Conservation (phyloP, 1,140 invertebrate genomes). For the Apocrypta bakeri region DNA sequence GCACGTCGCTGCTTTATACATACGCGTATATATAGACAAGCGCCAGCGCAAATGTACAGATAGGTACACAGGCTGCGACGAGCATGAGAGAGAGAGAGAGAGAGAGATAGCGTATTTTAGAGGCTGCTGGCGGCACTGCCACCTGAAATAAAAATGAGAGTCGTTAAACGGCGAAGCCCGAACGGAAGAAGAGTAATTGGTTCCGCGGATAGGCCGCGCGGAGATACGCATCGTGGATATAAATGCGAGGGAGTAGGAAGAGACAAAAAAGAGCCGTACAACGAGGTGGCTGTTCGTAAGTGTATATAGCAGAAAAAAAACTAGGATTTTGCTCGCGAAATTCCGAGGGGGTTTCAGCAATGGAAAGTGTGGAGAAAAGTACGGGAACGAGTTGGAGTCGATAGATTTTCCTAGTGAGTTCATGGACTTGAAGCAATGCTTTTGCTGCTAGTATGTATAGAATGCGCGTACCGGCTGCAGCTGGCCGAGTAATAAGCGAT, state of each 20-base stretch:
- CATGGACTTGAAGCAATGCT: slow-evolving; percentile 54
- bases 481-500: slow-evolving; percentile 65
- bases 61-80: neutral
- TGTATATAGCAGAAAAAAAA: neutral
- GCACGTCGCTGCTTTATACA: slow-evolving; percentile 31
- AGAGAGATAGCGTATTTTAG: slow-evolving; percentile 24
- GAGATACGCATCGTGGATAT: slow-evolving; percentile 24
- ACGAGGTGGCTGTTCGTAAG: neutral
- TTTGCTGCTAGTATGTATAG: neutral
- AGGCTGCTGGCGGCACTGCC: neutral
- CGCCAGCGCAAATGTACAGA: neutral
- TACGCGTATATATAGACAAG: neutral
- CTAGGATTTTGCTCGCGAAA: slow-evolving; percentile 45
- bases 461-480: slow-evolving; percentile 48
- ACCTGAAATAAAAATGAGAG: slow-evolving; percentile 50
- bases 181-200: slow-evolving; percentile 46
- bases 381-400: neutral
- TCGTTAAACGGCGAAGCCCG: slow-evolving; percentile 38
- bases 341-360: neutral
- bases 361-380: neutral
- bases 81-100: neutral
- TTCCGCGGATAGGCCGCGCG: slow-evolving; percentile 23
- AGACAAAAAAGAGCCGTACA: slow-evolving; percentile 55
- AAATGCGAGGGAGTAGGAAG: slow-evolving; percentile 17
- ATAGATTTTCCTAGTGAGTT: slow-evolving; percentile 48